A percentile compares a stretch with the other conserved stretches of the same genome.
These are phyloP conservation scores for Zoanthus sociatus DNA, from an alignment of 92 coral and sea anemone genomes.

Conservation along the genomic window DNA sequence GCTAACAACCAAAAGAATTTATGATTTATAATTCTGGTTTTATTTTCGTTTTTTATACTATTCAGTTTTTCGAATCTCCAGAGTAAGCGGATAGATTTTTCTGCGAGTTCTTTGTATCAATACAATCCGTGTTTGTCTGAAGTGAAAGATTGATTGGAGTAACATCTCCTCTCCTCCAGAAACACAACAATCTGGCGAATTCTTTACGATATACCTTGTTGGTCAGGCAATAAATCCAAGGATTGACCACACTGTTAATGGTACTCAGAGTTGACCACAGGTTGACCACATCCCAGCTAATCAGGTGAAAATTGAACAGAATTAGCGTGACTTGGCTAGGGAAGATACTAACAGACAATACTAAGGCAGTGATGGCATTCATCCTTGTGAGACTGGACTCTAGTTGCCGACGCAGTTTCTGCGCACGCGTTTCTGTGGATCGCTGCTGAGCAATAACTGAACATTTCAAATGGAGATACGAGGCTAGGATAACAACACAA, in stretches of 20 bases:
- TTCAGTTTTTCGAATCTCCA: background rate
- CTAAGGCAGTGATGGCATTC: conserved; percentile 1
- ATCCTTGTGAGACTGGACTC: background rate
- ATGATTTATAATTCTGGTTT: too few relatives aligned
- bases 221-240: background rate
- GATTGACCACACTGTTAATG: background rate
- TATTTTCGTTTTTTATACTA: too few relatives aligned
- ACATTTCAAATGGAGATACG: background rate
- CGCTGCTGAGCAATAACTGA: background rate
- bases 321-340: conserved; percentile 2
- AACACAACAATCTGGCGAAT: background rate
- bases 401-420: conserved; percentile 11
- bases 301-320: background rate
- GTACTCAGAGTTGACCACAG: background rate
- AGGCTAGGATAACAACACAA: background rate
- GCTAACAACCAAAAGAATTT: too few relatives aligned
- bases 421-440: background rate
- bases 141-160: background rate
- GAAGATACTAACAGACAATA: background rate
- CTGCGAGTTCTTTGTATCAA: background rate
- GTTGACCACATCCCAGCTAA: conserved; percentile 19
- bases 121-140: conserved; percentile 7
- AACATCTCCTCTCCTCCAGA: background rate
- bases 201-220: background rate
- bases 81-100: background rate